phyloP scores from a whole-genome alignment of 2,113 vertebrate species.

The Lepus americanus region DNA sequence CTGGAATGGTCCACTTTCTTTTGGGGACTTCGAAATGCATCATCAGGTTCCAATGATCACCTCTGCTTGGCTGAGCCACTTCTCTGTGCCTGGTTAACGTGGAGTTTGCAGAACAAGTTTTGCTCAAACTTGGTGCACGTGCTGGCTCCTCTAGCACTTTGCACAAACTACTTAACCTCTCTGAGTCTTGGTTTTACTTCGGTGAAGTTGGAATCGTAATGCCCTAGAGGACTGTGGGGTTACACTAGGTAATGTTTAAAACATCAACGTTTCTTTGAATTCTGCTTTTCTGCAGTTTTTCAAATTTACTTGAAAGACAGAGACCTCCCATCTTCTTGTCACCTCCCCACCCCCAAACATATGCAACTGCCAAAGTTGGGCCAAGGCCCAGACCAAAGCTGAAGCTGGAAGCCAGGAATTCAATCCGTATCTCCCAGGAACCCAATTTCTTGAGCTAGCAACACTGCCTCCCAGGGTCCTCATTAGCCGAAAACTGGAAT shows the following conservation, averaged over 20 bases:
- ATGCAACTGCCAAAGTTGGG: no score
- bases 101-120: not conserved
- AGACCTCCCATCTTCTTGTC: no score
- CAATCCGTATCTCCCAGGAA: no score
- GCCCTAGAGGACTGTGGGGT: not conserved
- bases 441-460: no score
- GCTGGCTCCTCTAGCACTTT: not conserved
- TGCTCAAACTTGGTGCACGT: not conserved
- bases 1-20: constrained; percentile 37
- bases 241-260: not conserved
- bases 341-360: no score
- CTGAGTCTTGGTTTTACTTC: constrained; percentile 37
- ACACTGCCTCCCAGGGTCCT: no score
- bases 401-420: no score
- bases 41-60: not conserved
- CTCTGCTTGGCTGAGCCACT: not conserved
- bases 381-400: no score
- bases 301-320: no score
- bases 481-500: no score
- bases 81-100: not conserved
- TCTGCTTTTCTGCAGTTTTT: no score
- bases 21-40: not conserved
- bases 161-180: not conserved
- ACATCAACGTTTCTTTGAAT: no score
- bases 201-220: not conserved